phyloP scores from a whole-genome alignment of 1,140 invertebrate species.

The Trichoplusia ni region DNA sequence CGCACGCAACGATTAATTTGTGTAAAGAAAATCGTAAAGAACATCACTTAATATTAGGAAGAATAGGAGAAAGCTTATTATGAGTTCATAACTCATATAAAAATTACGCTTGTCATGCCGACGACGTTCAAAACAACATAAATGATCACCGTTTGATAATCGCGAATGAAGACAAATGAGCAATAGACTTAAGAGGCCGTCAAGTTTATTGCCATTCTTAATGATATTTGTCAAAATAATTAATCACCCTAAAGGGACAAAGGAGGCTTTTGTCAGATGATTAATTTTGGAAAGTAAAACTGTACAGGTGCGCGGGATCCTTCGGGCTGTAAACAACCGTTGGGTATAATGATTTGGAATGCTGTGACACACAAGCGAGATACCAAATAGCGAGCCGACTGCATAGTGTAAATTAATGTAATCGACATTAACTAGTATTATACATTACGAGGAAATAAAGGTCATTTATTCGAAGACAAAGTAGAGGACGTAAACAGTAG shows the following conservation, averaged over 20 bases:
- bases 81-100: neutral
- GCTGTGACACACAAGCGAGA: conserved; percentile 1
- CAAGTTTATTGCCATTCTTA: conserved; percentile 17
- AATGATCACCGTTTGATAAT: conserved; percentile 6
- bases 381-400: too few species aligned
- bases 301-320: conserved; percentile 45
- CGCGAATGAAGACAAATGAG: conserved; percentile 8
- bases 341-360: conserved; percentile 34
- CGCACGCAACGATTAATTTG: too few species aligned
- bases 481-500: too few species aligned
- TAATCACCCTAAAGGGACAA: conserved; percentile 45
- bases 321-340: conserved; percentile 39
- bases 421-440: too few species aligned
- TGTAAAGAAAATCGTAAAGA: too few species aligned
- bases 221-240: conserved; percentile 42
- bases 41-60: too few species aligned
- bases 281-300: conserved; percentile 47
- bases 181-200: neutral
- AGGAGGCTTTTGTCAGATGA: conserved; percentile 50
- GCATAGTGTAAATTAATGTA: too few species aligned
- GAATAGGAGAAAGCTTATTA: too few species aligned
- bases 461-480: too few species aligned
- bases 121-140: neutral
- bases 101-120: neutral
- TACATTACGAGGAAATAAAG: too few species aligned